Conservation (phyloP, 2,888 invertebrate genomes). For the Mycalesis mineus region DNA sequence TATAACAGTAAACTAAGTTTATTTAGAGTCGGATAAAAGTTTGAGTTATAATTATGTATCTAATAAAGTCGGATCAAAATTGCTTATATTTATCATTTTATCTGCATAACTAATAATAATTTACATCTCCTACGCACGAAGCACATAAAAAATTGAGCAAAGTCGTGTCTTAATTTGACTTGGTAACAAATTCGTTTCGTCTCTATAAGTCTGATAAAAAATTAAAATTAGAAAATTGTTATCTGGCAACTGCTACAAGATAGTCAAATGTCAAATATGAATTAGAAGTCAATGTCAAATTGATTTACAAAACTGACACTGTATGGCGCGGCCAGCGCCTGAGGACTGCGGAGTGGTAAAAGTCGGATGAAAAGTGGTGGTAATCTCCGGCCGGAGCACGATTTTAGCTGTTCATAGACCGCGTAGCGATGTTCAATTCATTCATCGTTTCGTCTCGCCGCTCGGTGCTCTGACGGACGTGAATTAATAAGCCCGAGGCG, state of each 20-base stretch:
- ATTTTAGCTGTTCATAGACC: conserved; percentile 19
- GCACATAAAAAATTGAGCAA: too few species aligned
- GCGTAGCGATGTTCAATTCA: conserved; percentile 23
- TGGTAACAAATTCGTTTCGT: too few species aligned
- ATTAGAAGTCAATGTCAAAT: not conserved
- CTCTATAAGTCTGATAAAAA: too few species aligned
- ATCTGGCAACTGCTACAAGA: not conserved
- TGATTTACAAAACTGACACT: not conserved
- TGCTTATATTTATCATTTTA: too few species aligned
- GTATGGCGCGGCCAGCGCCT: not conserved
- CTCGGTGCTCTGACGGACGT: conserved; percentile 42
- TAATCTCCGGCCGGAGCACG: conserved; percentile 1
- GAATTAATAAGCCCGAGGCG: conserved; percentile 36
- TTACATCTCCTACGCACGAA: too few species aligned
- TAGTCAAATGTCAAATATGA: not conserved
- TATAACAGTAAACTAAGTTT: too few species aligned
- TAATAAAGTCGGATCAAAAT: too few species aligned
- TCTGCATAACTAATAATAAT: too few species aligned
- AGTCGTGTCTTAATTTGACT: too few species aligned
- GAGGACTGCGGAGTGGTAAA: not conserved
- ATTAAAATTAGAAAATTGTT: not conserved
- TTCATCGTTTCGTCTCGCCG: conserved; percentile 32
- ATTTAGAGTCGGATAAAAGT: too few species aligned
- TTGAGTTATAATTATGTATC: too few species aligned
- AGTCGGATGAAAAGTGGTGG: conserved; percentile 2